Percentiles rank a stretch among this genome's conserved stretches.
Conservation (phyloP, 2,888 invertebrate genomes). For the Macaria liturata region DNA sequence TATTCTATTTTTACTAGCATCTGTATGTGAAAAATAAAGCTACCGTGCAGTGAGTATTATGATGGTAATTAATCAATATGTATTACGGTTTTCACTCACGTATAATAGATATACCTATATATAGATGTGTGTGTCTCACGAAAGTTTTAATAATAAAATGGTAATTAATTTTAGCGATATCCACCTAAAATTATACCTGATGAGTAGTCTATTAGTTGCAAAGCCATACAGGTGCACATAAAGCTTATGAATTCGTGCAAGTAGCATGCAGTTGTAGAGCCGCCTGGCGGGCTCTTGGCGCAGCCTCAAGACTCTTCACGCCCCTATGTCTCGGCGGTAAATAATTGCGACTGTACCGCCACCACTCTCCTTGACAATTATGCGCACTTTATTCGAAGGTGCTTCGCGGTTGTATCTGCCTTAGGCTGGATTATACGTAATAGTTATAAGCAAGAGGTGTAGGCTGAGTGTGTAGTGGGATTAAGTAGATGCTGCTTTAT, state of each 20-base stretch:
- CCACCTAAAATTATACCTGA: too few relatives aligned
- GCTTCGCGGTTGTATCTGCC: conserved; percentile 45
- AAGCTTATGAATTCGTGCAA: conserved; percentile 57
- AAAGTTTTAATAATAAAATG: too few relatives aligned
- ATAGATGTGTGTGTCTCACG: too few relatives aligned
- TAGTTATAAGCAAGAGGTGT: conserved; percentile 9
- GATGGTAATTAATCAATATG: too few relatives aligned
- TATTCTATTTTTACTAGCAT: too few relatives aligned
- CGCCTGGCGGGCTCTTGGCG: conserved; percentile 58
- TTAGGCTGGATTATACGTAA: conserved; percentile 15
- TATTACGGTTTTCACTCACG: too few relatives aligned
- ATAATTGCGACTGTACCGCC: conserved; percentile 72
- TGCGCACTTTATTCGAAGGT: conserved; percentile 70
- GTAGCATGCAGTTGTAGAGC: conserved; percentile 54
- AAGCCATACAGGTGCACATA: conserved; percentile 31
- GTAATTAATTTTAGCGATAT: too few relatives aligned
- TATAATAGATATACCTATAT: too few relatives aligned
- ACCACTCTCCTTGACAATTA: conserved; percentile 74
- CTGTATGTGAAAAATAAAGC: too few relatives aligned
- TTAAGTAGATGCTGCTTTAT: conserved; percentile 19
- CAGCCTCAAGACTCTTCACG: conserved; percentile 69
- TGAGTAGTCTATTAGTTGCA: too few relatives aligned
- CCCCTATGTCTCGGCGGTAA: conserved; percentile 76
- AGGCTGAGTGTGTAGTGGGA: conserved; percentile 2
- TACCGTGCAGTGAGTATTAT: too few relatives aligned